Percentiles rank a stretch among this genome's conserved stretches.
Conservation (phyloP, 2,113 vertebrate species). For the Psettodes erumei region DNA sequence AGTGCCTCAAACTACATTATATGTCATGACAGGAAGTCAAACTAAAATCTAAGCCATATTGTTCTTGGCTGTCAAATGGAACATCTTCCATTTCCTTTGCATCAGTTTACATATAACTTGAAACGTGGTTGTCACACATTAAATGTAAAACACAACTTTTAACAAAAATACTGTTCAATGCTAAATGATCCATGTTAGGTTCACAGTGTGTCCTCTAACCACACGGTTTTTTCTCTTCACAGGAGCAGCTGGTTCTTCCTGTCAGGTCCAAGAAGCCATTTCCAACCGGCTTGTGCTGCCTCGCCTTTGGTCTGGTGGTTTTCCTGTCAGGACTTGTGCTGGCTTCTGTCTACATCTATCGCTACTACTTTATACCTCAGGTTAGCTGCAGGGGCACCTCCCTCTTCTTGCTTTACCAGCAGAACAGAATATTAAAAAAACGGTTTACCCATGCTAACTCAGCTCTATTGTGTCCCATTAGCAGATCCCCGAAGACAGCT, state of each 20-base stretch:
- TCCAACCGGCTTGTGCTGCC: constrained; percentile 86
- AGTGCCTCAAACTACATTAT: too few relatives aligned
- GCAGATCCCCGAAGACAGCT: constrained; percentile 89
- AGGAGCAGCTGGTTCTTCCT: constrained; percentile 81
- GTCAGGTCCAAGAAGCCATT: constrained; percentile 81
- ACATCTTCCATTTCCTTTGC: too few relatives aligned
- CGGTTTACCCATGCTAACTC: constrained; percentile 25
- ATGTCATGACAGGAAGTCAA: too few relatives aligned
- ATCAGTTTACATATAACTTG: too few relatives aligned
- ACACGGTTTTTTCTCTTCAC: constrained; percentile 38
- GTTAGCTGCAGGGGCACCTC: constrained; percentile 81
- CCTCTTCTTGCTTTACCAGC: background rate
- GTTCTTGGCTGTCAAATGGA: too few relatives aligned
- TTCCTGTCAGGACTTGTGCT: constrained; percentile 89
- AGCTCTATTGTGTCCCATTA: constrained; percentile 36
- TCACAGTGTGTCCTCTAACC: constrained; percentile 12
- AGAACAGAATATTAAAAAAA: background rate
- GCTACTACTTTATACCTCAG: constrained; percentile 90
- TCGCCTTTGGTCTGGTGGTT: constrained; percentile 87
- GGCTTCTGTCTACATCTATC: constrained; percentile 90
- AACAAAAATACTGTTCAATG: background rate
- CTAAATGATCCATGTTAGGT: background rate
- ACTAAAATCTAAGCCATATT: too few relatives aligned
- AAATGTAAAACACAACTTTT: too few relatives aligned
- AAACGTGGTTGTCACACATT: too few relatives aligned